phyloP scores from a whole-genome alignment of 2,888 invertebrate genomes.

The Pseudococcus longispinus region DNA sequence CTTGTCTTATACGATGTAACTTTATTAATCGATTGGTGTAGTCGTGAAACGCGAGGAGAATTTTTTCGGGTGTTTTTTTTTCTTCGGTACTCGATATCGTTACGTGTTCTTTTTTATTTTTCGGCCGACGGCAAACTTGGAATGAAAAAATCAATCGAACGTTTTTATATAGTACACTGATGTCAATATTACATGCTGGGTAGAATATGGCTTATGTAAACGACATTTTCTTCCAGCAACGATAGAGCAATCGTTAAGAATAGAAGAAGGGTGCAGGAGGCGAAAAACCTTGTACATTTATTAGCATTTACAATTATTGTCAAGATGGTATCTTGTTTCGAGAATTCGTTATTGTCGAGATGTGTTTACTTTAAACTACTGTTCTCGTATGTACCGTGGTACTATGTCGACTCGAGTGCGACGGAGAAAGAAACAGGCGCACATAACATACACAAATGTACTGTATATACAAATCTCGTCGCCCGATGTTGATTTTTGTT shows the following conservation, averaged over 20 bases:
- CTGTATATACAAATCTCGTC: not conserved
- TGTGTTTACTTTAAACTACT: constrained; percentile 1
- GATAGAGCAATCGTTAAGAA: not conserved
- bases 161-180: not conserved
- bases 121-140: not conserved
- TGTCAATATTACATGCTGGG: not conserved
- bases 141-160: constrained; percentile 8
- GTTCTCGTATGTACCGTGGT: not conserved
- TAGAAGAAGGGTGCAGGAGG: not conserved
- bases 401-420: not conserved
- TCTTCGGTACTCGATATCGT: not conserved
- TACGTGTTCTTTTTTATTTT: not conserved
- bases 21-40: constrained; percentile 6
- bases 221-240: not conserved
- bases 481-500: constrained; percentile 1
- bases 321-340: constrained; percentile 40
- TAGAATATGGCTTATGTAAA: constrained; percentile 3
- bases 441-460: not conserved
- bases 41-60: not conserved
- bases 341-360: constrained; percentile 24
- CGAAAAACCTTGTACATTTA: constrained; percentile 29
- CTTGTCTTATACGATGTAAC: not conserved
- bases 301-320: constrained; percentile 42
- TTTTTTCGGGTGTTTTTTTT: not conserved
- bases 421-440: not conserved